Evolutionary conservation across 92 coral and sea anemone species (phyloP), one percentile per base, ranked within the genome.

Genomic region (Zoanthus sociatus): DNA sequence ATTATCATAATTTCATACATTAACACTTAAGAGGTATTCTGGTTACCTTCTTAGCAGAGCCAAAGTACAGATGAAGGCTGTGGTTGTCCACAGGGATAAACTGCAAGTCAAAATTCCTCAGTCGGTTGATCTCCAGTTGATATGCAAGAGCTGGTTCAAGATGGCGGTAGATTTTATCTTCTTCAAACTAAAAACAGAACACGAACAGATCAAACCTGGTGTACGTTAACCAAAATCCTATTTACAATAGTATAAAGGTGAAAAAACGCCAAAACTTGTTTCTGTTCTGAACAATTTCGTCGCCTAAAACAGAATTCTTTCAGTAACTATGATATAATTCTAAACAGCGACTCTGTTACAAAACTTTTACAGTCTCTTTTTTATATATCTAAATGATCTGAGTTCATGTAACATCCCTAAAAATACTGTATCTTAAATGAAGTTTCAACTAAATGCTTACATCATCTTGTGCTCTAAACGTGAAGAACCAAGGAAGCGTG

Each of bases 101-200:
- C 87, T 95, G 93, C 75, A 96, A 82, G 82, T 96, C 98, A 84
- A 96, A 96, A 90, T 96, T 96, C 87, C 99, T 89, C 26, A 96
- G 84, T 11, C 99, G 96, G 78, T 94, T 92, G 63, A 96, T 89
- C 77, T 96, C 99, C 51, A 97, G 78, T 83, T 97, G 99, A 68
- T 92, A 97, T 30, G 99, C 99, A 5, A 97, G 94, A 1, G 99
- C 99, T 73, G 99, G 99, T 87, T 97, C 99, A 68, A 97, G 88
- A 90, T 97, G 99, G 10, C 99, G 99, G 78, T 97, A 97, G 71
- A 97, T 97, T 58, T 91, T 84, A 82, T 97, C 99, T 71, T 97
- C 99, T 72, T 79, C 90, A 78, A 97, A 97, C 99, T 97, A 60
- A 21, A 66, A 83, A 48, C 14, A 51, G 46, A 15, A 30, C 8